Percentiles rank a stretch among this genome's conserved stretches.
Evolutionary conservation across 2,113 vertebrate species (phyloP).

Genomic region (Archocentrus centrarchus): DNA sequence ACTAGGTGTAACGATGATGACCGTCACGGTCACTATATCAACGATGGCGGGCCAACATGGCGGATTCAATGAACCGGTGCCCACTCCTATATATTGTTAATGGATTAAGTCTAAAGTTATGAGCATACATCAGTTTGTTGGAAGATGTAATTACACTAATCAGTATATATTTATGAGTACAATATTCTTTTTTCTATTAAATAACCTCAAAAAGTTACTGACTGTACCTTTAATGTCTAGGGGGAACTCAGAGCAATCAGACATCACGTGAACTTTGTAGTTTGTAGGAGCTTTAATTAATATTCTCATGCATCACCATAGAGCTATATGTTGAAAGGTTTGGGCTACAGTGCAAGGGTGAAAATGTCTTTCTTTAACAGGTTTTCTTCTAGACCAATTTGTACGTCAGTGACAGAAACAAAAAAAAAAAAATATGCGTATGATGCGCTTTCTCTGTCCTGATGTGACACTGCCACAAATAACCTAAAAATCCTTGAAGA

Average conservation of each 20-base stretch:
- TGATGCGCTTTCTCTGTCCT: not conserved
- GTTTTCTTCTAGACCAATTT: not conserved
- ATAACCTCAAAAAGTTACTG: not conserved
- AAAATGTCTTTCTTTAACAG: not conserved
- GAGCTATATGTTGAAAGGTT: not conserved
- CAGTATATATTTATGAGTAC: not conserved
- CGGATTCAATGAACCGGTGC: not conserved
- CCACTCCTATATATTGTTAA: not conserved
- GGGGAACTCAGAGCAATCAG: not conserved
- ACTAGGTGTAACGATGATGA: not conserved
- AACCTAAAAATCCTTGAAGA: slow-evolving; percentile 31
- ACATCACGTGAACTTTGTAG: not conserved
- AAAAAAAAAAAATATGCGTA: too few species aligned
- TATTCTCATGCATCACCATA: not conserved
- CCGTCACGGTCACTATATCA: not conserved
- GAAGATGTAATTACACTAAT: not conserved
- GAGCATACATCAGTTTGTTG: not conserved
- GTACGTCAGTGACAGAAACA: not conserved
- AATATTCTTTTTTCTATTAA: not conserved
- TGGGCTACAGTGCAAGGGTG: not conserved
- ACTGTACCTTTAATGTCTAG: not conserved
- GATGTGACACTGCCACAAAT: slow-evolving; percentile 29
- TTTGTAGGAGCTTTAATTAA: not conserved
- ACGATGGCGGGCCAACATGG: not conserved
- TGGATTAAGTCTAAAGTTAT: not conserved